Conservation (phyloP, 2,888 invertebrate genomes). For the Acanthosepion lycidas region DNA sequence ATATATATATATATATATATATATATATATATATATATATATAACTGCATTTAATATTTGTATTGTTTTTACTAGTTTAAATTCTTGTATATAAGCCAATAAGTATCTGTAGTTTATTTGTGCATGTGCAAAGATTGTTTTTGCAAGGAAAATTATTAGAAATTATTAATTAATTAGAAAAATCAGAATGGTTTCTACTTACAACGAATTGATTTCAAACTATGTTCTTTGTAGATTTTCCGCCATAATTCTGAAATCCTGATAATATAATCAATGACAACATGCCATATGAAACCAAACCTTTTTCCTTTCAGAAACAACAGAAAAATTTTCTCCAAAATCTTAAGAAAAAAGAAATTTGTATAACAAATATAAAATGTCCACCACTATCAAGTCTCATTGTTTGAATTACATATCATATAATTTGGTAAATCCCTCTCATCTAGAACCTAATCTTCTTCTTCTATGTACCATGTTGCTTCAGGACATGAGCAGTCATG, state of each 20-base stretch:
- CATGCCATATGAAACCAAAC: not conserved
- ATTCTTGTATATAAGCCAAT: not conserved
- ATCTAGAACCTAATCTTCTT: too few species aligned
- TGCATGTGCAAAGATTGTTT: not conserved
- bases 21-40: too few species aligned
- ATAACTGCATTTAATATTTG: too few species aligned
- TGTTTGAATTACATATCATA: not conserved
- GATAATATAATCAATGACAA: not conserved
- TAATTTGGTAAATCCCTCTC: too few species aligned
- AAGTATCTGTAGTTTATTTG: not conserved
- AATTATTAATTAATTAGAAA: not conserved
- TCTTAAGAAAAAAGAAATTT: too few species aligned
- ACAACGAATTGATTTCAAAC: constrained; percentile 20
- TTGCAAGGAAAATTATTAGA: not conserved
- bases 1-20: too few species aligned
- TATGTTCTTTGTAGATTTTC: not conserved
- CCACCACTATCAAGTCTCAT: not conserved
- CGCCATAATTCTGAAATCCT: not conserved
- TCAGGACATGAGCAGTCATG: too few species aligned
- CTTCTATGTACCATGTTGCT: not conserved
- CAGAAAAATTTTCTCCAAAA: too few species aligned
- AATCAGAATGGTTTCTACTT: not conserved
- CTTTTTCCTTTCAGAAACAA: not conserved
- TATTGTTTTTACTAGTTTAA: not conserved
- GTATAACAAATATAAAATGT: too few species aligned